Evolutionary conservation across 2,888 invertebrate genomes (phyloP).

Genomic region (Drosophila flavopinicola): DNA sequence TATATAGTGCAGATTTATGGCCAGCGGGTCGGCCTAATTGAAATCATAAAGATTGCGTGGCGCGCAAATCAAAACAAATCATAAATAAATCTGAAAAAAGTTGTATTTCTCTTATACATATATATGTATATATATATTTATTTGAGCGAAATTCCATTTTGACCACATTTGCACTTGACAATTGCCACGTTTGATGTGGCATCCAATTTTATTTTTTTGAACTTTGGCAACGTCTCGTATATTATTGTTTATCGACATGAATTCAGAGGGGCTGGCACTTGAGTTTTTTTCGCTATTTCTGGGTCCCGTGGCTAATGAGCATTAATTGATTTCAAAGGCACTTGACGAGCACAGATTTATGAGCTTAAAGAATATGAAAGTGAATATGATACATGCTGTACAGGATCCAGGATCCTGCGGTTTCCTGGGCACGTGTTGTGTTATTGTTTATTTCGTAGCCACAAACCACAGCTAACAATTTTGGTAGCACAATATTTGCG

Average conservation of each 20-base stretch:
- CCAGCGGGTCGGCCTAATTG: constrained; percentile 40
- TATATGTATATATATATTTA: constrained; percentile 8
- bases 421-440: constrained; percentile 64
- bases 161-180: constrained; percentile 56
- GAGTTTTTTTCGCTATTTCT: constrained; percentile 30
- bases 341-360: constrained; percentile 39
- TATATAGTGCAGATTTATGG: constrained; percentile 49
- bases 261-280: constrained; percentile 35
- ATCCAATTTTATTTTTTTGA: constrained; percentile 47
- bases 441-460: constrained; percentile 2
- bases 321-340: constrained; percentile 59
- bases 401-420: constrained; percentile 72
- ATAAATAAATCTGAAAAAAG: constrained; percentile 62
- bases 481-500: constrained; percentile 36
- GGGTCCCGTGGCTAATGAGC: constrained; percentile 53
- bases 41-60: constrained; percentile 63
- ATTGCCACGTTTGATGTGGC: constrained; percentile 59
- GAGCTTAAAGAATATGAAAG: not conserved
- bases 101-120: not conserved
- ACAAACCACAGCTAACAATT: constrained; percentile 37
- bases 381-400: constrained; percentile 35
- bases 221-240: constrained; percentile 69
- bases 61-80: constrained; percentile 70
- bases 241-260: constrained; percentile 63
- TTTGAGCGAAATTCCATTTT: constrained; percentile 48